Base-by-base conservation (phyloP, 92 coral and sea anemone species). In the Phenganax stokvisi region DNA sequence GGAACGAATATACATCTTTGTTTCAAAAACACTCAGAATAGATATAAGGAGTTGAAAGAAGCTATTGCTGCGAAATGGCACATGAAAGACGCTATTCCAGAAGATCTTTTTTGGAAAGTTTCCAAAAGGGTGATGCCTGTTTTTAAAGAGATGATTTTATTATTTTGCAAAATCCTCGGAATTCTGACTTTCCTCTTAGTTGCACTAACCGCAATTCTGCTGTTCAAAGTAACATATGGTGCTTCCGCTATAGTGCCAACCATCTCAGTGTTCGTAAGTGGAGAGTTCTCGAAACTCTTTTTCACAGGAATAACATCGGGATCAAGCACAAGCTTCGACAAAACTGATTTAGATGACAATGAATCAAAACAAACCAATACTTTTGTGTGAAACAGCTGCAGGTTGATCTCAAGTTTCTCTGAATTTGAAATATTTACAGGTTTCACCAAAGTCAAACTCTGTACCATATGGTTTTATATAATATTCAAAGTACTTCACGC, bases 201-300 rank as follows among this genome's bases (percentile, higher is more conserved):
- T 51, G 89, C 87, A 15, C 54, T 84, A 31, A 47, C 81, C 0
- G 87, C 85, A 51, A 83, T 87, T 56, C 71, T 83, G 13, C 52
- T 83, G 63, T 87, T 87, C 56, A 60, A 73, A 16, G 89, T 79
- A 16, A 79, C 56, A 17, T 72, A 63, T 47, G 71, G 59, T 51
- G 64, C 75, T 55, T 82, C 84, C 2, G 84, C 80, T 1, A 64
- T 87, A 52, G 82, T 83, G 7, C 72, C 87, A 47, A 72, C 70
- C 25, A 57, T 87, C 25, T 57, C 84, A 10, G 87, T 83, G 10
- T 87, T 87, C 73, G 25, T 87, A n/a, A 87, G 85, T 54, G 89
- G 89, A 27, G 78, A 84, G 79, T 20, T 87, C 8, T 83, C 89
- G 1, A 77, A 83, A 80, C 27, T 78, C 12, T 87, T 87, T 77